phyloP scores from a whole-genome alignment of 1,140 invertebrate species.

The Drepana arcuata region DNA sequence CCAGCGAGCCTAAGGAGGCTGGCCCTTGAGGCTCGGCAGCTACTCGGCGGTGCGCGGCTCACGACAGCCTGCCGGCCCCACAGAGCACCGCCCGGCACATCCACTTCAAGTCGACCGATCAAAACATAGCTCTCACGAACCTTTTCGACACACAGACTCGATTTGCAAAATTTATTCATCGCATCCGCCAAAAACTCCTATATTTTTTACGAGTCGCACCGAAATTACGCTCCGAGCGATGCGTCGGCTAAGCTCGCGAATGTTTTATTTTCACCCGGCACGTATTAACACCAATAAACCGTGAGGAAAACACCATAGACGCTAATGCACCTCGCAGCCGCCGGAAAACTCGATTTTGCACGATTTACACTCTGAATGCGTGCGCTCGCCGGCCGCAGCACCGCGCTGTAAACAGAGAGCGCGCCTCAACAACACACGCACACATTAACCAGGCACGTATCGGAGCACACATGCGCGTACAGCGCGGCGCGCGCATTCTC shows the following conservation, averaged over 20 bases:
- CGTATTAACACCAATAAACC: slow-evolving; percentile 56
- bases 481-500: slow-evolving; percentile 50
- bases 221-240: slow-evolving; percentile 29
- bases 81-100: slow-evolving; percentile 38
- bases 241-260: slow-evolving; percentile 21
- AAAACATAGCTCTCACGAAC: slow-evolving; percentile 63
- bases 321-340: slow-evolving; percentile 40
- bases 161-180: slow-evolving; percentile 71
- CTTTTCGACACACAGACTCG: slow-evolving; percentile 64
- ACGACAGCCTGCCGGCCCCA: slow-evolving; percentile 9
- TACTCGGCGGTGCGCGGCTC: slow-evolving; percentile 13
- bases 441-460: slow-evolving; percentile 28
- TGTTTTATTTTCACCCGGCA: slow-evolving; percentile 40
- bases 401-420: slow-evolving; percentile 64
- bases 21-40: slow-evolving; percentile 11
- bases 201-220: slow-evolving; percentile 58
- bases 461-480: slow-evolving; percentile 30
- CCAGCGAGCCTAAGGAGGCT: slow-evolving; percentile 20
- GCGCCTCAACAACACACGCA: slow-evolving; percentile 59
- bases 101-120: slow-evolving; percentile 53
- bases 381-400: slow-evolving; percentile 57
- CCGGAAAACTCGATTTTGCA: slow-evolving; percentile 55
- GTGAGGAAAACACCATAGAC: slow-evolving; percentile 56
- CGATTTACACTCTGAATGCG: slow-evolving; percentile 48
- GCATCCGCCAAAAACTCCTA: slow-evolving; percentile 64